Evolutionary conservation across 2,797 vertebrate genomes (phyloP), one percentile per base, ranked within the genome.

Genomic region (Urocyon cinereoargenteus): DNA sequence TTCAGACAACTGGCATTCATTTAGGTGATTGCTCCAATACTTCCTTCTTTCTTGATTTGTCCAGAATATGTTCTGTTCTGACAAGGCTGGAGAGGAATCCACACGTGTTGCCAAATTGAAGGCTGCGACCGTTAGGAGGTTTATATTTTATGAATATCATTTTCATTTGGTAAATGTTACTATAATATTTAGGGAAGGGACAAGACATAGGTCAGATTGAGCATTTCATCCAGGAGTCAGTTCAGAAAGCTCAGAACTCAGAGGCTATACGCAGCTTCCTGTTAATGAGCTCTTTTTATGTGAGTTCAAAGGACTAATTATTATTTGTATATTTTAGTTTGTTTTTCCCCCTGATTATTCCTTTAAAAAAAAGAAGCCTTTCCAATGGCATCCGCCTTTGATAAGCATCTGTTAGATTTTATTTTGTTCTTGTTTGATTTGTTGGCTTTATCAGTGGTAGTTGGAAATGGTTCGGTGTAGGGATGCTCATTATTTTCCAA

Each of bases 1-100:
- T 97, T 97, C 97, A 98, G 98, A 97, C 97, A 97, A 94, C 93
- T 97, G 98, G 96, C 97, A 95, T 97, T 96, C 90, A 51, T 97
- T 96, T 97, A 97, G 92, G 90, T 96, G 97, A 82, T 95, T 95
- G 62, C 84, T 95, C 95, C 90, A 94, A 34, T 66, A 70, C 92
- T 86, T 73, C 53, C 78, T 49, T 92, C 97, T 97, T 97, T 96
- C 92, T 89, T 97, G 85, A 87, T 82, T 91, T 96, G 97, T 98
- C 86, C 59, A 94, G 96, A n/a, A 49, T 51, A 59, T 59, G 31
- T 96, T 96, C 93, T n/a, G 0, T 92, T 93, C 96, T 96, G 24
- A 97, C 97, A 96, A 82, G 82, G 13, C 87, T 72, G 59, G 49
- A 87, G 68, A 84, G 59, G 21, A 53, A 89, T 84, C 36, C 24